phyloP scores from a whole-genome alignment of 2,113 vertebrate species.

The Plecturocebus donacophilus region DNA sequence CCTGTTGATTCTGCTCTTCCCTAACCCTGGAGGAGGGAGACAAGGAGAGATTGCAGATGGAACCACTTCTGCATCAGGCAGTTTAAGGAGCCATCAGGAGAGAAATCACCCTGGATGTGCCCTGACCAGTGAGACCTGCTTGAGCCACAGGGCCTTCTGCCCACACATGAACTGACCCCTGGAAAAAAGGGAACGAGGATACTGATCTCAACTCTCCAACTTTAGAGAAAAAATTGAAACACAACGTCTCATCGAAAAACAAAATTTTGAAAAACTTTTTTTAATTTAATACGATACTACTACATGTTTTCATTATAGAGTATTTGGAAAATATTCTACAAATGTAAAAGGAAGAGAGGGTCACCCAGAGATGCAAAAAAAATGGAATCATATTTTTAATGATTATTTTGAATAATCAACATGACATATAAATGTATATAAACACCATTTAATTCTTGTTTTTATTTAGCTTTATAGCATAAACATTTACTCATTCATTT shows the following conservation, averaged over 20 bases:
- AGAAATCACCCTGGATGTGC: fast-evolving
- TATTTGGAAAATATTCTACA: background rate
- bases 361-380: background rate
- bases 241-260: background rate
- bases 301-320: background rate
- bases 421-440: background rate
- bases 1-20: too few species aligned
- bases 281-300: background rate
- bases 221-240: background rate
- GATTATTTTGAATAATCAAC: background rate
- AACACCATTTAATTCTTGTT: background rate
- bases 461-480: background rate
- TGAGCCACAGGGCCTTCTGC: background rate
- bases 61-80: background rate
- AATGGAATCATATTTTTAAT: background rate
- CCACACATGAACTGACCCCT: too few species aligned
- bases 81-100: background rate
- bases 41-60: background rate
- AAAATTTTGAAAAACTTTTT: background rate
- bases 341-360: background rate
- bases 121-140: background rate
- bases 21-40: too few species aligned
- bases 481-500: background rate
- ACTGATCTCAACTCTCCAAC: background rate
- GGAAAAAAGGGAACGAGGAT: background rate